Percentiles rank a stretch among this genome's conserved stretches.
Evolutionary conservation across 2,113 vertebrate genomes (phyloP).

Genomic region (Etheostoma spectabile): DNA sequence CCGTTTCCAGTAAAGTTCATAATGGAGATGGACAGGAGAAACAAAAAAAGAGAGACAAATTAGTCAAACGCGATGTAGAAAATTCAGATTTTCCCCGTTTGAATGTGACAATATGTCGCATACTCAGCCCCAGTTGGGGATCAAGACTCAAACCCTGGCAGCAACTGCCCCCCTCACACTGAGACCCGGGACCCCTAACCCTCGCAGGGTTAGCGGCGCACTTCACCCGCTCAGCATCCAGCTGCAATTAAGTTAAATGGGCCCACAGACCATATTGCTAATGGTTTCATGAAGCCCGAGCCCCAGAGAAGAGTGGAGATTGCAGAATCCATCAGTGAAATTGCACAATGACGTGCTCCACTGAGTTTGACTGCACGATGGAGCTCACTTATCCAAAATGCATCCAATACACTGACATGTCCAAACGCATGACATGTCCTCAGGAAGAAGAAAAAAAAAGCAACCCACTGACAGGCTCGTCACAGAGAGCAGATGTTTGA

Average conservation of each 20-base stretch:
- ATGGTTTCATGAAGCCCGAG: constrained; percentile 48
- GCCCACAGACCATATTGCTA: constrained; percentile 62
- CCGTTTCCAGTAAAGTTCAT: background rate
- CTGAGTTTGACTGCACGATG: constrained; percentile 62
- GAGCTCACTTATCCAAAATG: constrained; percentile 63
- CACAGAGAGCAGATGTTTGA: constrained; percentile 62
- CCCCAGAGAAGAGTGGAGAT: constrained; percentile 50
- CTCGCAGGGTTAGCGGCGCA: constrained; percentile 17
- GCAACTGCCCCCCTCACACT: constrained; percentile 1
- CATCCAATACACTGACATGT: constrained; percentile 47
- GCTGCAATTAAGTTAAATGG: constrained; percentile 65
- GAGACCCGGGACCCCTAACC: constrained; percentile 14
- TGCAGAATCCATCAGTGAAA: constrained; percentile 67
- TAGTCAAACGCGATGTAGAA: background rate
- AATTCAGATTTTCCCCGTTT: background rate
- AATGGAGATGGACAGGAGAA: background rate
- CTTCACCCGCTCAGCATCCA: constrained; percentile 38
- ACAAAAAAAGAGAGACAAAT: background rate
- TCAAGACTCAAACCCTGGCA: constrained; percentile 1
- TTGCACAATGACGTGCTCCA: constrained; percentile 58
- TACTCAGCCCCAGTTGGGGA: background rate
- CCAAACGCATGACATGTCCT: constrained; percentile 6
- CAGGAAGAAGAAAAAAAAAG: background rate
- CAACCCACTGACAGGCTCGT: background rate
- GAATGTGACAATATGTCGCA: background rate